Percentiles rank a stretch among this genome's conserved stretches.
Evolutionary conservation across 1,140 invertebrate genomes (phyloP).

Genomic region (Drosophila ananassae): DNA sequence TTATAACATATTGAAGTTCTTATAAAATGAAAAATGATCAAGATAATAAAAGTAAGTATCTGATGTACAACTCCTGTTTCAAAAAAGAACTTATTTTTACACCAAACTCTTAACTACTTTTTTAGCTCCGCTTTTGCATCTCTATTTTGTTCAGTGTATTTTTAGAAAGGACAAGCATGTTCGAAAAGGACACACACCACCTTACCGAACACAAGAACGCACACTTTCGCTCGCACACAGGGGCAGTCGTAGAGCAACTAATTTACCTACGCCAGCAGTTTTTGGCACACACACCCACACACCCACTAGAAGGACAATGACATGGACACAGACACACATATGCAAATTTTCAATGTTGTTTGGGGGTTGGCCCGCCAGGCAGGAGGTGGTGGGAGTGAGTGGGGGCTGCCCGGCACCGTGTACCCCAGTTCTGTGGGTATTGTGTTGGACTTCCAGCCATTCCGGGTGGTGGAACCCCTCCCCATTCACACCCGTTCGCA

Average conservation of each 20-base stretch:
- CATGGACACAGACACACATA: constrained; percentile 52
- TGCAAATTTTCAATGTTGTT: constrained; percentile 75
- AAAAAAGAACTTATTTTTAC: no score
- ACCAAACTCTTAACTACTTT: no score
- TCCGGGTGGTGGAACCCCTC: neutral
- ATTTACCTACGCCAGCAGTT: constrained; percentile 80
- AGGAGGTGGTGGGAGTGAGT: neutral
- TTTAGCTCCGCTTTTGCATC: no score
- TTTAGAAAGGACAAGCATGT: neutral
- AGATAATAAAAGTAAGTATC: no score
- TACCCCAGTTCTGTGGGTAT: neutral
- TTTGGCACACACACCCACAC: constrained; percentile 46
- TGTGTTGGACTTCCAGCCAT: neutral
- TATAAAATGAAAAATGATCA: no score
- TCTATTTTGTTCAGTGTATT: constrained; percentile 6
- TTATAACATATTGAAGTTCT: no score
- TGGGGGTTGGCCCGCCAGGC: constrained; percentile 55
- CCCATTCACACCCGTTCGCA: neutral
- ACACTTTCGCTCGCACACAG: constrained; percentile 20
- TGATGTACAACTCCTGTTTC: no score
- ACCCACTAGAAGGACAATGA: constrained; percentile 1
- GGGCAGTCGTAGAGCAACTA: constrained; percentile 52
- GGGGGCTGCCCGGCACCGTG: no score
- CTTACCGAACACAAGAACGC: constrained; percentile 38
- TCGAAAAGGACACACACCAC: constrained; percentile 45